Percentiles rank a stretch among this genome's conserved stretches.
phyloP scores from a whole-genome alignment of 2,797 vertebrate species.

The Sparidentex hasta region DNA sequence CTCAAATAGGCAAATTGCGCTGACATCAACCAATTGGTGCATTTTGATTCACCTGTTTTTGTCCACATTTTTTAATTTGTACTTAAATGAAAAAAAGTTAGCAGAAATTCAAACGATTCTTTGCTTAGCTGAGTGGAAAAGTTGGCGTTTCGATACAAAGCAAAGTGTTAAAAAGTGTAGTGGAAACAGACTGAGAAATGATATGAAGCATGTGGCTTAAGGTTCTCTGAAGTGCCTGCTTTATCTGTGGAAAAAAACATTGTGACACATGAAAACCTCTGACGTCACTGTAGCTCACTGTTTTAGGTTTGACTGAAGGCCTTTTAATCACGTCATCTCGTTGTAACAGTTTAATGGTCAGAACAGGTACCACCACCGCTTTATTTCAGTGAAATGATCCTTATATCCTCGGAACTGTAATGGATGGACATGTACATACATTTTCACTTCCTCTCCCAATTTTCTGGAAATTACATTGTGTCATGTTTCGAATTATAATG shows the following conservation, averaged over 20 bases:
- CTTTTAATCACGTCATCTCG: neutral
- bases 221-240: neutral
- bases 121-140: neutral
- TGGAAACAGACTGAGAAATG: neutral
- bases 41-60: neutral
- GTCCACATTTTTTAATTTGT: neutral
- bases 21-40: neutral
- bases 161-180: neutral
- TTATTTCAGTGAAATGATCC: neutral
- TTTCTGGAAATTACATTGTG: neutral
- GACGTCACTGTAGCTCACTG: neutral
- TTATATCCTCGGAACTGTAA: neutral
- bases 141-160: neutral
- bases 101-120: neutral
- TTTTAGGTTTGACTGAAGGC: neutral
- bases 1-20: neutral
- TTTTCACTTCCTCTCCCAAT: neutral
- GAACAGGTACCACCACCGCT: neutral
- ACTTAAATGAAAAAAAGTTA: neutral
- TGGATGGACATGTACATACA: neutral
- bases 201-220: neutral
- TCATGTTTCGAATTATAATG: neutral
- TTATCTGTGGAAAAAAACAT: neutral
- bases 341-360: neutral
- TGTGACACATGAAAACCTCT: too few species aligned